These are phyloP conservation scores for Entelurus aequoreus DNA, from an alignment of 2,113 vertebrate genomes.

Conservation along the genomic window DNA sequence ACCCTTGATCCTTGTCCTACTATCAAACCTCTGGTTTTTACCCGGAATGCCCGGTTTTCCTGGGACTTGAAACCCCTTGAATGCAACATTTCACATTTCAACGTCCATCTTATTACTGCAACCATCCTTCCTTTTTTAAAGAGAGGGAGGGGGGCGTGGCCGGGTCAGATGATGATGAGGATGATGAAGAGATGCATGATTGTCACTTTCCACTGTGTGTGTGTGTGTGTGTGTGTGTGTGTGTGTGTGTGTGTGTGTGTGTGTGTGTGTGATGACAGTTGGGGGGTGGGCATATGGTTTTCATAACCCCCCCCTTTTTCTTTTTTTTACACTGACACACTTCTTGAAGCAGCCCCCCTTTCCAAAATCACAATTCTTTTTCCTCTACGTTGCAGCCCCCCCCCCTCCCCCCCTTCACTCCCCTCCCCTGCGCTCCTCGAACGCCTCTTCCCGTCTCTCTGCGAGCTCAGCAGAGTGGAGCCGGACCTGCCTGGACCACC, in stretches of 20 bases:
- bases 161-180: background rate
- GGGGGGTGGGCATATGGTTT: constrained; percentile 59
- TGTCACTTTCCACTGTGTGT: background rate
- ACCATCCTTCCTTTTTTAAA: constrained; percentile 3
- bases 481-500: background rate
- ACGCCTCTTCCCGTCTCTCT: constrained; percentile 48
- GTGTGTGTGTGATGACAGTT: constrained; percentile 23
- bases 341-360: constrained; percentile 40
- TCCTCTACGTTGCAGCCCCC: constrained; percentile 57
- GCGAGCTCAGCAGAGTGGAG: constrained; percentile 46
- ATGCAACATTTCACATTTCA: too few species aligned
- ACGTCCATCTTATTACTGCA: too few species aligned
- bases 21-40: too few species aligned
- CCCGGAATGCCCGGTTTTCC: too few species aligned
- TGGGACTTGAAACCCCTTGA: too few species aligned
- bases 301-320: constrained; percentile 48
- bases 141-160: constrained; percentile 8
- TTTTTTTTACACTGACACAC: background rate
- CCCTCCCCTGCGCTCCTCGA: constrained; percentile 36
- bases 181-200: background rate
- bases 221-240: background rate
- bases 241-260: background rate
- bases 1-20: too few species aligned
- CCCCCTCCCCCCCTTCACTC: constrained; percentile 33
- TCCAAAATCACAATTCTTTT: constrained; percentile 65